Base-by-base conservation (phyloP, 1,140 invertebrate genomes). In the Parapsyche elsis region DNA sequence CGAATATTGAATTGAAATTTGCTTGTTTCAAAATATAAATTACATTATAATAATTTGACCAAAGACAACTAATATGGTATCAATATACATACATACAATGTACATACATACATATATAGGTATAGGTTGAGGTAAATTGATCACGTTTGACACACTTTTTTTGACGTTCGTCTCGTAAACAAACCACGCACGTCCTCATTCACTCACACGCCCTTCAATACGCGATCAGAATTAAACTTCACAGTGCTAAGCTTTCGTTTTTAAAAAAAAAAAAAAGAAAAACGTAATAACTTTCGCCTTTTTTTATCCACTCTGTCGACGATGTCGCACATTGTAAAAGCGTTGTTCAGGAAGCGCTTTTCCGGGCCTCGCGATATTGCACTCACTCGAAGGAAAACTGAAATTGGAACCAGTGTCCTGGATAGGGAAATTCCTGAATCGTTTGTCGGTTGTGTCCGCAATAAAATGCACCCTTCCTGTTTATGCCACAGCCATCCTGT, bases 391-490 rank as follows among this genome's bases (percentile, higher is more conserved):
- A 38, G 30, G 30, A 38, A 38, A 38, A 21, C 57, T 19, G 57
- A 61, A 19, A 61, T 61, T 19, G 16, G 16, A 61, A 16, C 57
- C 57, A 16, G 57, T 21, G 16, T 61, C 57, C 57, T 61, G 57
- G 5, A 21, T 61, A 61, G 57, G 57, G 16, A 61, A 61, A 61
- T 61, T 61, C 57, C 57, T 53, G 49, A 16, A 53, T 53, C 16
- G 49, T 38, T 38, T 38, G 30, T 38, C 30, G 30, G 30, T 53
- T 19, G 16, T 19, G 57, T 19, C 57, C 57, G 57, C 16, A 61
- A 61, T 61, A 61, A 61, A 61, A 61, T 61, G 57, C 57, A 61
- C 57, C 57, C 57, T 61, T 61, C 57, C 57, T 61, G 57, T 61
- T 61, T 61, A 38, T 38, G 57, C 57, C 57, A 61, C 16, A 12